Base-by-base conservation (phyloP, 2,113 vertebrate species). In the Theropithecus gelada region DNA sequence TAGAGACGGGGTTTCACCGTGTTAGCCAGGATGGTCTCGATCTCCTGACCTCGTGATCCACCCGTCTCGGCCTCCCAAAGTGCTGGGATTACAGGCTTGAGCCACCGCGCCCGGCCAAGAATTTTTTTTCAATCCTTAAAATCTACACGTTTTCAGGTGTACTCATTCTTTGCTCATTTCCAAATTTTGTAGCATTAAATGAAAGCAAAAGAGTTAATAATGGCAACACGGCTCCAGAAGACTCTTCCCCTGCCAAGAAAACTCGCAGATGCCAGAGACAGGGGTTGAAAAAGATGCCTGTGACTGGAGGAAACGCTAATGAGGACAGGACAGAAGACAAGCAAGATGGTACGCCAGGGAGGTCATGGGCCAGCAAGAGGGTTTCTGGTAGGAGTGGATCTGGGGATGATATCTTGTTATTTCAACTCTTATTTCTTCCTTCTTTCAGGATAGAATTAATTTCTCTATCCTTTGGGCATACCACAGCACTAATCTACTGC, bases 181-280 rank as follows among this genome's bases (percentile, higher is more conserved):
- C 43, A 93, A 70, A 32, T 93, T 95, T 88, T 87, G 23, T 11
- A 55, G 90, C 73, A 70, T 75, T 72, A 84, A 88, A 88, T 79
- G 52, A 86, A 82, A 88, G 88, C 40, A 80, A 79, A 66, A 86
- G 38, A 97, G 79, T 86, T 82, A 88, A 61, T 66, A 88, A 95
- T 90, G 76, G 68, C 70, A 91, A 20, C 48, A 45, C 64, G 78
- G 48, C 76, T 81, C 18, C 82, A 48, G 95, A 94, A 48, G 87
- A 75, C 7, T 18, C 80, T 55, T 75, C 82, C 55, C 75, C 95
- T 30, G 38, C 68, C 25, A 98, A 98, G 90, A 98, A 96, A 90
- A 50, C 43, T 30, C 88, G 43, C 43, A 90, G 50, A 64, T 88
- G 90, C n/a, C 87, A 79, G 48, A 85, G 35, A 35, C 70, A 72